Evolutionary conservation across 53 echinoderm and acorn worm species (phyloP), one percentile per base, ranked within the genome.

Genomic region (Paracentrotus lividus): DNA sequence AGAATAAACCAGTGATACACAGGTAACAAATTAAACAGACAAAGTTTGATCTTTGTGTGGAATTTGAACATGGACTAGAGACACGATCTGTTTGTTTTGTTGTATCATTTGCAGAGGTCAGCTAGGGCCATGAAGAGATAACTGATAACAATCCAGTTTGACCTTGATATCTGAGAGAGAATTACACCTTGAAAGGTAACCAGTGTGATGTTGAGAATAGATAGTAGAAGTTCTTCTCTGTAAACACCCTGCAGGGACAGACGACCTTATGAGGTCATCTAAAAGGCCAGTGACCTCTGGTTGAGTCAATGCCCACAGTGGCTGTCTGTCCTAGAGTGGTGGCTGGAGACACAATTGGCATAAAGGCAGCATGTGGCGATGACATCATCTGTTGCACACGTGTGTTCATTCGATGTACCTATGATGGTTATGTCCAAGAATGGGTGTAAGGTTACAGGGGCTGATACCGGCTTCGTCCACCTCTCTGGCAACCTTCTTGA

Each of bases 391-490:
- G 72, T 72, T 72, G 72, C 72, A 36, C 69, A 78, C 47, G 47
- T 81, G 36, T 43, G 27, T 42, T 92, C 92, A 92, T 57, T 92
- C 92, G 29, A 92, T 92, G 23, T 78, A 78, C 60, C 81, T 92
- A 16, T 92, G 92, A 52, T 91, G 91, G 81, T 81, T 81, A 42
- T 77, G 77, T 69, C 90, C 69, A 51, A 90, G 68, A 38, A 92
- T 77, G 38, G 92, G 92, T 38, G 92, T 77, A 27, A 92, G 77
- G 58, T 92, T 59, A 40, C 92, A 92, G 42, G 92, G 92, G 43
- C 78, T 57, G 81, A 92, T 78, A 6, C 92, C 92, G 27, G 92
- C 92, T 57, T 36, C 78, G 42, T 42, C 56, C 54, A 92, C 81
- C 45, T 92, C 78, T 34, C 81, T 4, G 3, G 92, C 92, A 3